Conservation (phyloP, 2,797 vertebrate species). For the Euphonia xanthogaster region DNA sequence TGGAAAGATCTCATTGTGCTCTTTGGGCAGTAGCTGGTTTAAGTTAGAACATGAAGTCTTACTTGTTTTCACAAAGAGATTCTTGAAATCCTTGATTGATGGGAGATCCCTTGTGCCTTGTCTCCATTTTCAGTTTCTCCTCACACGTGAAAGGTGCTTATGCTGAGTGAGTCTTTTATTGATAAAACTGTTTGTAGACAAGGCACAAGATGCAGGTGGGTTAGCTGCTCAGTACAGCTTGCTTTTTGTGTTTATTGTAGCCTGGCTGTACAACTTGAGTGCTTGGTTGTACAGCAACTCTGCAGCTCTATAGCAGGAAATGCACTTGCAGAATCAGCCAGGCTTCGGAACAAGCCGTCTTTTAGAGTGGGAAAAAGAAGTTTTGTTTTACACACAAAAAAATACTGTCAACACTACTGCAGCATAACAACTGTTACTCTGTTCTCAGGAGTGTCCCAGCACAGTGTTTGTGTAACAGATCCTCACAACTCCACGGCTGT, state of each 20-base stretch:
- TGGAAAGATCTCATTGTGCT: neutral
- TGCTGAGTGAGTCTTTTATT: neutral
- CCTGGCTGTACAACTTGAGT: neutral
- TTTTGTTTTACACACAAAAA: slow-evolving; percentile 38
- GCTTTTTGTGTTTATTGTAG: neutral
- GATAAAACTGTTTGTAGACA: neutral
- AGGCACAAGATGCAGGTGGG: neutral
- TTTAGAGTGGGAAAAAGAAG: neutral
- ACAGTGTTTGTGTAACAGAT: neutral
- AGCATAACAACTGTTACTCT: neutral
- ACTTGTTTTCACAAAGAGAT: neutral
- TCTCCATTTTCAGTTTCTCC: neutral
- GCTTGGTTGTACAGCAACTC: neutral
- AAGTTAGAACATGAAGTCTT: neutral
- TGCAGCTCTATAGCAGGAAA: neutral
- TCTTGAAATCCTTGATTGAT: neutral
- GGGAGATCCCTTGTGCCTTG: neutral
- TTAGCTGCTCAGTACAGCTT: neutral
- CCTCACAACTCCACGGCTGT: neutral
- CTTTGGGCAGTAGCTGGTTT: neutral
- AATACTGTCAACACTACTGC: neutral
- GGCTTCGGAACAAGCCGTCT: slow-evolving; percentile 12
- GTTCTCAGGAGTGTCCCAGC: slow-evolving; percentile 24
- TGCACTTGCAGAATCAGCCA: neutral
- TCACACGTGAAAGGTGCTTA: neutral